phyloP scores from a whole-genome alignment of 1,140 invertebrate species.

The Antheraea pernyi region DNA sequence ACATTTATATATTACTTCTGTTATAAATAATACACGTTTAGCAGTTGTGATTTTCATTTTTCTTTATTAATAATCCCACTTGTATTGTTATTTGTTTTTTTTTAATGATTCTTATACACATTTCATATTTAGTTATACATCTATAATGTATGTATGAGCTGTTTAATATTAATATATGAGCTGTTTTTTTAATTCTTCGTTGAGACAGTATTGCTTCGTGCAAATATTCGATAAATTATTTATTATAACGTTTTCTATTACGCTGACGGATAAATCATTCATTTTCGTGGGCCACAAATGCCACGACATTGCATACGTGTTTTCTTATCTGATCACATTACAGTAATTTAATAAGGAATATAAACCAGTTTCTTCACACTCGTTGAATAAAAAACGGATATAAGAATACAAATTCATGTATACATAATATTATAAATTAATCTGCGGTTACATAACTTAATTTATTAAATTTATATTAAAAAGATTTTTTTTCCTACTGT shows the following conservation, averaged over 20 bases:
- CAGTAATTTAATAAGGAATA: neutral
- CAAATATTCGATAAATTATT: neutral
- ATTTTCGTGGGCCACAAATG: neutral
- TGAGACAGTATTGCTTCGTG: neutral
- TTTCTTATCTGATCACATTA: neutral
- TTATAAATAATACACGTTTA: too few relatives aligned
- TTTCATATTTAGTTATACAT: too few relatives aligned
- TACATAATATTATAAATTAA: neutral
- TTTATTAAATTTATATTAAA: too few relatives aligned
- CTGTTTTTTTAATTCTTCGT: too few relatives aligned
- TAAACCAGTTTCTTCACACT: neutral
- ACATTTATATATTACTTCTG: too few relatives aligned
- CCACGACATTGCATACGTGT: neutral
- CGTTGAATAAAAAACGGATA: neutral
- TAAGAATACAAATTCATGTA: neutral
- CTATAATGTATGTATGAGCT: too few relatives aligned
- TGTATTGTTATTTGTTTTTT: too few relatives aligned
- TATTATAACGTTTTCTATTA: neutral
- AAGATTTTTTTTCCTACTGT: too few relatives aligned
- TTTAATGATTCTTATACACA: too few relatives aligned
- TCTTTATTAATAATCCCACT: too few relatives aligned
- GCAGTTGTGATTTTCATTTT: too few relatives aligned
- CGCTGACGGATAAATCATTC: neutral
- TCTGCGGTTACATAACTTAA: neutral
- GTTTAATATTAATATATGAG: too few relatives aligned